These are phyloP conservation scores for Pollenia amentaria DNA, from an alignment of 2,888 invertebrate species.

Conservation along the genomic window DNA sequence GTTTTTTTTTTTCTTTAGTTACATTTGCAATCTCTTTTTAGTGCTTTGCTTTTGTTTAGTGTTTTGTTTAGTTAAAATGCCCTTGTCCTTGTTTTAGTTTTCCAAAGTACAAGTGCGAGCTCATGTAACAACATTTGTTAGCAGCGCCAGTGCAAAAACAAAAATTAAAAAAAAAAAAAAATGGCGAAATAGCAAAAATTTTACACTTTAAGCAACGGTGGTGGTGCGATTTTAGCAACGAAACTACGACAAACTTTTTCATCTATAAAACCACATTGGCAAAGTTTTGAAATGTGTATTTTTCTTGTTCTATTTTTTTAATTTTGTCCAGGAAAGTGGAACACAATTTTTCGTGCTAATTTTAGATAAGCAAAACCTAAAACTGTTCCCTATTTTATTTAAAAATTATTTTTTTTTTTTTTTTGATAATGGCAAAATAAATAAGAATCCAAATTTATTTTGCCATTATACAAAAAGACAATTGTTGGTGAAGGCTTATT, in stretches of 20 bases:
- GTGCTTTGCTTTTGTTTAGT: conserved; percentile 55
- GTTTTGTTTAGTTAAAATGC: conserved; percentile 66
- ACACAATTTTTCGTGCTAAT: too few relatives aligned
- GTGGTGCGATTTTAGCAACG: conserved; percentile 29
- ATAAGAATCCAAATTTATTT: background rate
- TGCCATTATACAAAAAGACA: background rate
- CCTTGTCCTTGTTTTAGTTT: conserved; percentile 74
- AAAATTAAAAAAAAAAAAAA: conserved; percentile 41
- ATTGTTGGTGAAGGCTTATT: background rate
- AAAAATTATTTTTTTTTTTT: too few relatives aligned
- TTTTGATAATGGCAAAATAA: too few relatives aligned
- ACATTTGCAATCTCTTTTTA: conserved; percentile 5
- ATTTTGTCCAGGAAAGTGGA: background rate
- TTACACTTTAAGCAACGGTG: conserved; percentile 65
- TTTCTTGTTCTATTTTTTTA: conserved; percentile 12
- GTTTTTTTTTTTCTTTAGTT: conserved; percentile 13
- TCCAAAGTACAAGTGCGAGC: conserved; percentile 72
- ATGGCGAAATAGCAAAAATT: conserved; percentile 53
- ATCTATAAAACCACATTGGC: conserved; percentile 62
- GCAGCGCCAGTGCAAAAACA: conserved; percentile 42
- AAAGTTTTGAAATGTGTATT: conserved; percentile 53
- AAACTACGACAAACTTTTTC: conserved; percentile 60
- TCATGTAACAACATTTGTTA: conserved; percentile 65
- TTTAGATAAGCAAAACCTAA: too few relatives aligned
- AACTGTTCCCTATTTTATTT: too few relatives aligned